Evolutionary conservation across 2,888 invertebrate genomes (phyloP).

Genomic region (Dryadula phaetusa): DNA sequence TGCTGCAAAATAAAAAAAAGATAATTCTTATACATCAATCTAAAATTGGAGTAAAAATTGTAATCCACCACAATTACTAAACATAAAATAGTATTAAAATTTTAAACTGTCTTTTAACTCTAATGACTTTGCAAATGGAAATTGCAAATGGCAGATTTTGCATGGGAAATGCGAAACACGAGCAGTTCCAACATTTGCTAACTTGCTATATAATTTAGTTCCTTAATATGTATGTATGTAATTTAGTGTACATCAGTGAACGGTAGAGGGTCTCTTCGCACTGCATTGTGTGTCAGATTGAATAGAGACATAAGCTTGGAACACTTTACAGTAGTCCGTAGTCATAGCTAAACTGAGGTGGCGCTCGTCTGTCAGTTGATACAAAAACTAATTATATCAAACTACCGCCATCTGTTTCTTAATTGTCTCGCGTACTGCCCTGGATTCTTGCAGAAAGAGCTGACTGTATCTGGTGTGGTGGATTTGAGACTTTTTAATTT

Average conservation of each 20-base stretch:
- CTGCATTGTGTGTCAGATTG: no score
- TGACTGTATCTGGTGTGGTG: no score
- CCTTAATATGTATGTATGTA: slow-evolving; percentile 16
- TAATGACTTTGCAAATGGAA: background rate
- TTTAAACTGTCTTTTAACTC: background rate
- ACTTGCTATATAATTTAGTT: slow-evolving; percentile 12
- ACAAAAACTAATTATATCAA: no score
- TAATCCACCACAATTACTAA: background rate
- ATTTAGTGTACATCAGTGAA: slow-evolving; percentile 12
- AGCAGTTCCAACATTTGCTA: slow-evolving; percentile 4
- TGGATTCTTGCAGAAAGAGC: no score
- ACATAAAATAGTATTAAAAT: background rate
- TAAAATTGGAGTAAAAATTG: background rate
- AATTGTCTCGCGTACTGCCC: no score
- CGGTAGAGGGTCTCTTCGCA: background rate
- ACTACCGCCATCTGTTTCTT: no score
- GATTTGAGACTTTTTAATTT: no score
- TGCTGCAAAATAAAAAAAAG: no score
- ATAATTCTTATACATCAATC: background rate
- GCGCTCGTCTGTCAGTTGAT: no score
- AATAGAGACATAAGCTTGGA: no score
- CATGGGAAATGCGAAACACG: background rate
- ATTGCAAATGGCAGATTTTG: slow-evolving; percentile 2
- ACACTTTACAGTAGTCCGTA: no score
- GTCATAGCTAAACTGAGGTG: no score